A percentile compares a stretch with the other conserved stretches of the same genome.
Evolutionary conservation across 2,888 invertebrate species (phyloP).

Genomic region (Nycteola revayana): DNA sequence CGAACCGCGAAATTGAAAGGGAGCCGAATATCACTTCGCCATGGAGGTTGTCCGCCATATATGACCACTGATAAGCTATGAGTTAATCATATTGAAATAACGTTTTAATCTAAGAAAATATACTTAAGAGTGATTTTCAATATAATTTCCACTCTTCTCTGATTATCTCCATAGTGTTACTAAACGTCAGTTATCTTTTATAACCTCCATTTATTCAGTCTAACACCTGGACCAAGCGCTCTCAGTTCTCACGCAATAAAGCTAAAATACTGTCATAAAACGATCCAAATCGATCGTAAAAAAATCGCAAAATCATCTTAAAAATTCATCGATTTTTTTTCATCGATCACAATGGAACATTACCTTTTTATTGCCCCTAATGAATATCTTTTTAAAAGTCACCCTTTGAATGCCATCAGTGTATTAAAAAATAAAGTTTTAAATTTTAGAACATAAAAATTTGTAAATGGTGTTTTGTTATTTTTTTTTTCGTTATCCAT

Average conservation of each 20-base stretch:
- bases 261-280: slow-evolving; percentile 60
- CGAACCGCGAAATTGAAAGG: no score
- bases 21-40: no score
- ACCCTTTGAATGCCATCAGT: slow-evolving; percentile 51
- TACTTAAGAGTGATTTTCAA: no score
- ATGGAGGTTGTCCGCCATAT: no score
- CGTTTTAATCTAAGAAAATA: no score
- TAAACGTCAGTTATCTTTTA: no score
- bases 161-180: no score
- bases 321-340: slow-evolving; percentile 57
- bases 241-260: slow-evolving; percentile 63
- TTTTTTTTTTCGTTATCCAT: slow-evolving; percentile 49
- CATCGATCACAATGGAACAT: slow-evolving; percentile 67
- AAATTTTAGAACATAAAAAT: slow-evolving; percentile 68
- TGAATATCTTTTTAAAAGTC: slow-evolving; percentile 60
- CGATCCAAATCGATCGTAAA: slow-evolving; percentile 65
- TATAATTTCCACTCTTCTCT: no score
- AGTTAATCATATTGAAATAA: no score
- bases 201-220: slow-evolving; percentile 19
- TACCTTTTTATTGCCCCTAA: slow-evolving; percentile 76
- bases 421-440: slow-evolving; percentile 73
- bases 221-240: slow-evolving; percentile 41
- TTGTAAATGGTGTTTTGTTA: slow-evolving; percentile 65
- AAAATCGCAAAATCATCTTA: slow-evolving; percentile 75
- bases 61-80: no score